Evolutionary conservation across 1,140 invertebrate genomes (phyloP).

Genomic region (Trachymyrmex septentrionalis): DNA sequence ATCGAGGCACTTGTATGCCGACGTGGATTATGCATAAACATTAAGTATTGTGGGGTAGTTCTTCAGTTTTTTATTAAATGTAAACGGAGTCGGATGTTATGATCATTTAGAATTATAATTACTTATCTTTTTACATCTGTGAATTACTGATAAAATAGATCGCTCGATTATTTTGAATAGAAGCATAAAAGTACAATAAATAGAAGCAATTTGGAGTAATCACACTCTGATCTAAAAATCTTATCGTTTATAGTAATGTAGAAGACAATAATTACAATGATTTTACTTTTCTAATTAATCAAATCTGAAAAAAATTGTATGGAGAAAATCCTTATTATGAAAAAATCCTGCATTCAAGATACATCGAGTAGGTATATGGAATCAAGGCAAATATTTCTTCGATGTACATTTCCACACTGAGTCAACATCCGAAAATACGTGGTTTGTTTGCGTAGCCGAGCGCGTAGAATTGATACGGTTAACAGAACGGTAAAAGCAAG

Average conservation of each 20-base stretch:
- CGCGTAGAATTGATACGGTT: constrained; percentile 77
- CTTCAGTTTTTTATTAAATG: constrained; percentile 9
- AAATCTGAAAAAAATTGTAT: constrained; percentile 2
- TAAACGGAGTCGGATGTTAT: constrained; percentile 12
- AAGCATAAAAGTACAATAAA: background rate
- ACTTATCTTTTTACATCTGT: background rate
- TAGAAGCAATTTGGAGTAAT: background rate
- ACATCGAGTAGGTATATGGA: constrained; percentile 25
- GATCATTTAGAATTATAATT: constrained; percentile 17
- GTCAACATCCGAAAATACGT: constrained; percentile 77
- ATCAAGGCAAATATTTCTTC: constrained; percentile 55
- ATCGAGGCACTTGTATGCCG: constrained; percentile 26
- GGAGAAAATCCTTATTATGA: background rate
- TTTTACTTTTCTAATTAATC: constrained; percentile 21
- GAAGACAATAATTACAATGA: background rate
- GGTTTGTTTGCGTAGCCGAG: constrained; percentile 76
- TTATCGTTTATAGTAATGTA: constrained; percentile 7
- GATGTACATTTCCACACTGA: constrained; percentile 69
- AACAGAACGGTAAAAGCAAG: constrained; percentile 72
- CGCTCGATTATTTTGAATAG: background rate
- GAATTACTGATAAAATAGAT: constrained; percentile 7
- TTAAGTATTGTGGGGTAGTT: background rate
- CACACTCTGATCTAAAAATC: background rate
- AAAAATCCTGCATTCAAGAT: constrained; percentile 13
- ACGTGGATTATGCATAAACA: constrained; percentile 46